Conservation (phyloP, 2,797 vertebrate genomes). For the Sphaeramia orbicularis region DNA sequence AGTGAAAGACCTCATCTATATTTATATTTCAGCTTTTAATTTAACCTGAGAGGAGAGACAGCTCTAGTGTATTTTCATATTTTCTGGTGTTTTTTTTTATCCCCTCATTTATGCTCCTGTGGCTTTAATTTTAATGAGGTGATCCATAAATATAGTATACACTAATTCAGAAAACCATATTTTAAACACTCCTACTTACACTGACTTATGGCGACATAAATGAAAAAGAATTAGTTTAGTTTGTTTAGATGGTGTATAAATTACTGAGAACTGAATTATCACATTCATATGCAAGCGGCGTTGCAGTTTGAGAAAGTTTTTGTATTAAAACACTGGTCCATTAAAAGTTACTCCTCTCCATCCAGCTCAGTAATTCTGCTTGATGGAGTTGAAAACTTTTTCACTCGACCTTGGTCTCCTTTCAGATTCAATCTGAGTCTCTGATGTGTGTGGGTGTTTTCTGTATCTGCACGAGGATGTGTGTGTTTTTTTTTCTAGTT, state of each 20-base stretch:
- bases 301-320: slow-evolving; percentile 64
- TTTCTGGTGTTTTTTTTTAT: no score
- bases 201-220: slow-evolving; percentile 4
- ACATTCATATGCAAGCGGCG: slow-evolving; percentile 62
- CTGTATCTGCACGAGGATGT: slow-evolving; percentile 27
- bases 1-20: no score
- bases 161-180: background rate
- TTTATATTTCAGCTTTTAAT: no score
- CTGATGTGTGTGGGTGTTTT: slow-evolving; percentile 42
- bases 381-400: slow-evolving; percentile 76
- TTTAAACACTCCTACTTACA: slow-evolving; percentile 4
- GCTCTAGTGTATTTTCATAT: no score
- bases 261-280: slow-evolving; percentile 53
- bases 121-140: no score
- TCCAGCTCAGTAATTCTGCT: slow-evolving; percentile 68
- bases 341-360: slow-evolving; percentile 72
- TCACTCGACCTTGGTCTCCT: slow-evolving; percentile 68
- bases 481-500: slow-evolving; percentile 1
- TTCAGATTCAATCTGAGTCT: slow-evolving; percentile 73
- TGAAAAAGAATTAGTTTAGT: slow-evolving; percentile 26
- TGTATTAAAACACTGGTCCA: slow-evolving; percentile 66
- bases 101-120: no score
- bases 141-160: no score
- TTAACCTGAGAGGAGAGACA: no score
- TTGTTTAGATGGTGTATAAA: slow-evolving; percentile 45